These are phyloP conservation scores for Semaprochilodus insignis DNA, from an alignment of 2,797 vertebrate genomes.

Conservation along the genomic window DNA sequence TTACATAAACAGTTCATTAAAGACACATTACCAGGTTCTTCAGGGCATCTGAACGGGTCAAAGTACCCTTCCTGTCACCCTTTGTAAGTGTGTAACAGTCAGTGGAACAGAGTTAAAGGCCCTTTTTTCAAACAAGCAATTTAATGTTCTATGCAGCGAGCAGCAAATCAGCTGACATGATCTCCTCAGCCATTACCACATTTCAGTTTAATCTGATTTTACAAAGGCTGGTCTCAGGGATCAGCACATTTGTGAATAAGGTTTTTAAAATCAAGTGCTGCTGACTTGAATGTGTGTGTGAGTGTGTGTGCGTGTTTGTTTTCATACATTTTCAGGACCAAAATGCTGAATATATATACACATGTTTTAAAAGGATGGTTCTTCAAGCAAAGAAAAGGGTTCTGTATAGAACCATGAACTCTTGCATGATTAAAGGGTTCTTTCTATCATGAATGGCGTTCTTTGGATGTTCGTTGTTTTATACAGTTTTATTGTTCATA, in stretches of 20 bases:
- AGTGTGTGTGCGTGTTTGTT: neutral
- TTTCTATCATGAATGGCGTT: too few relatives aligned
- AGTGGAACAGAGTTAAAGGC: neutral
- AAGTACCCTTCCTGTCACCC: neutral
- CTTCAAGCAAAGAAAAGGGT: too few relatives aligned
- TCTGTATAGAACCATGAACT: too few relatives aligned
- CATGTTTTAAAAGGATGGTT: too few relatives aligned
- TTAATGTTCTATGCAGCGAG: neutral
- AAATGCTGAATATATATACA: too few relatives aligned
- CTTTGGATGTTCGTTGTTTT: too few relatives aligned
- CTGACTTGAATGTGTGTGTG: constrained; percentile 26
- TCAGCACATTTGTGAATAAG: constrained; percentile 33
- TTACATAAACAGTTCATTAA: too few relatives aligned
- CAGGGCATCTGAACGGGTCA: neutral
- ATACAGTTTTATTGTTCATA: too few relatives aligned
- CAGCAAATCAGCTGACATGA: constrained; percentile 14
- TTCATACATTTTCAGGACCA: too few relatives aligned
- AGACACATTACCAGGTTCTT: neutral
- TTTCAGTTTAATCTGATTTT: constrained; percentile 40
- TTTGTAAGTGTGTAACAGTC: neutral
- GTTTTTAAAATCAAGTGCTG: constrained; percentile 32
- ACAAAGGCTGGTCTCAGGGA: neutral
- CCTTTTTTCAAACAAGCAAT: neutral
- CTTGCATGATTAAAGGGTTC: too few relatives aligned
- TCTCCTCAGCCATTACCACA: constrained; percentile 29